These are phyloP conservation scores for Petrolisthes cinctipes DNA, from an alignment of 2,888 invertebrate species.

Conservation along the genomic window DNA sequence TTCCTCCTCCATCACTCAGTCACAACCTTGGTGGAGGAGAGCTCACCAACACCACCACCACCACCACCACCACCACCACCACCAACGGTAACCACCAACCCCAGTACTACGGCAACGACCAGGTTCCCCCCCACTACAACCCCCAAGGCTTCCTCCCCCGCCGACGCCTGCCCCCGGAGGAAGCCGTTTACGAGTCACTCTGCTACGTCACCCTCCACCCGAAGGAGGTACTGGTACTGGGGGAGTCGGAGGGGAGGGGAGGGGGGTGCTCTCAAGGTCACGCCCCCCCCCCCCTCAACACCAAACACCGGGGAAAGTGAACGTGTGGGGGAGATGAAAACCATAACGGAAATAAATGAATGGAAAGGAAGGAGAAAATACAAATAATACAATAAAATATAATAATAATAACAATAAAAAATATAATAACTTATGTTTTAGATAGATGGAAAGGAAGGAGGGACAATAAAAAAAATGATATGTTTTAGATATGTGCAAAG, in stretches of 20 bases:
- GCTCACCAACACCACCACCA: not conserved
- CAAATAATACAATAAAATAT: no score
- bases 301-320: no score
- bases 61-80: conserved; percentile 30
- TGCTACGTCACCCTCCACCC: conserved; percentile 64
- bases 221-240: conserved; percentile 54
- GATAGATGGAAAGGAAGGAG: no score
- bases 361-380: no score
- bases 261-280: not conserved
- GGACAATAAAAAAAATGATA: no score
- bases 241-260: no score
- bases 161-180: conserved; percentile 43
- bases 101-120: not conserved
- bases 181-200: conserved; percentile 63
- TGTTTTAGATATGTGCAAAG: no score
- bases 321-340: no score
- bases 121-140: not conserved
- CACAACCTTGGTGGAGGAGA: conserved; percentile 43
- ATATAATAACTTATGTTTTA: no score
- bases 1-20: conserved; percentile 28
- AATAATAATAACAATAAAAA: no score
- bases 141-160: conserved; percentile 35
- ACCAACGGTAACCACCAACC: conserved; percentile 9
- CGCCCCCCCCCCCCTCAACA: no score
- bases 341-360: no score